These are phyloP conservation scores for Vespertilio murinus DNA, from an alignment of 2,797 vertebrate species.

Conservation along the genomic window DNA sequence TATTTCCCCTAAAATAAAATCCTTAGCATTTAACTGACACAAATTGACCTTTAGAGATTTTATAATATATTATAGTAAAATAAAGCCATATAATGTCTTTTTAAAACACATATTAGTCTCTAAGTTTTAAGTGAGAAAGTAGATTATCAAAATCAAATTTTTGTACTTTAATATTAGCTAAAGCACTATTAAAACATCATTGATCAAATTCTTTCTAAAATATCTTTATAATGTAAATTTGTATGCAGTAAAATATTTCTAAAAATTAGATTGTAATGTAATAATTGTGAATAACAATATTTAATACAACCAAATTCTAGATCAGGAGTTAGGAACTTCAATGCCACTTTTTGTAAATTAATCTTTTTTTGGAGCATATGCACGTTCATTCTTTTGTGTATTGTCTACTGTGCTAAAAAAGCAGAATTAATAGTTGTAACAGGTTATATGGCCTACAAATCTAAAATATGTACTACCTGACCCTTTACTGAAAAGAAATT, in stretches of 20 bases:
- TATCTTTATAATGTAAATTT: background rate
- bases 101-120: background rate
- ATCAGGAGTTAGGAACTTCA: background rate
- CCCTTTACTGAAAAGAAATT: background rate
- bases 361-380: background rate
- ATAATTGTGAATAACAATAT: background rate
- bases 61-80: slow-evolving; percentile 55
- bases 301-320: background rate
- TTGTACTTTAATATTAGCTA: slow-evolving; percentile 26
- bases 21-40: slow-evolving; percentile 1
- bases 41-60: background rate
- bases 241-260: background rate
- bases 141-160: slow-evolving; percentile 25
- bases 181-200: background rate
- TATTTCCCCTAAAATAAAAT: slow-evolving; percentile 27
- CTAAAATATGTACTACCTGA: background rate
- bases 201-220: background rate
- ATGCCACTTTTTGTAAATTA: background rate
- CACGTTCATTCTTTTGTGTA: background rate
- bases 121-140: slow-evolving; percentile 22
- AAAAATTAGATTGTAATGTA: background rate
- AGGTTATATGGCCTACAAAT: background rate
- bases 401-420: background rate
- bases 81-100: slow-evolving; percentile 7
- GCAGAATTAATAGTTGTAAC: background rate